phyloP scores from a whole-genome alignment of 2,113 vertebrate genomes.

The Bubo blakistoni region DNA sequence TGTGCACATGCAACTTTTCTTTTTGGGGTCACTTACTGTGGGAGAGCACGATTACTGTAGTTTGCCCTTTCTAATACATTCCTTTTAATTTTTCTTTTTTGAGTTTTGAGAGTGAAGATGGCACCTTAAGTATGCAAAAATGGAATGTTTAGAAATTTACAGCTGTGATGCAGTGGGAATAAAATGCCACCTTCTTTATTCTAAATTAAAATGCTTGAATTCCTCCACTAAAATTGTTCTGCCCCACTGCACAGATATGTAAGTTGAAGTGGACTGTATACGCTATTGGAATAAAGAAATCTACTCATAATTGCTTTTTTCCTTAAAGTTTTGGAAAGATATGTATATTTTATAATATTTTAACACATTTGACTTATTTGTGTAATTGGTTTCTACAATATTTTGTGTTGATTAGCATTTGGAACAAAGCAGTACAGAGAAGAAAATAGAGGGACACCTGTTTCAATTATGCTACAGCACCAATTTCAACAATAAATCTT shows the following conservation, averaged over 20 bases:
- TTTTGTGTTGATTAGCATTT: constrained; percentile 28
- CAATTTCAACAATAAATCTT: constrained; percentile 51
- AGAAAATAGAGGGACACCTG: constrained; percentile 50
- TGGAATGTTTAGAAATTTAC: background rate
- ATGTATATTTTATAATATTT: background rate
- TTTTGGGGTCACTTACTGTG: background rate
- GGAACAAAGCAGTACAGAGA: constrained; percentile 1
- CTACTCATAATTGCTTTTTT: background rate
- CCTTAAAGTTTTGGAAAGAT: background rate
- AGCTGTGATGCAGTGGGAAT: background rate
- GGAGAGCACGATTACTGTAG: background rate
- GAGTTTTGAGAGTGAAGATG: background rate
- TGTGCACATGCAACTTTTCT: background rate
- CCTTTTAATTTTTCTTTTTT: background rate
- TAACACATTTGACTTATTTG: background rate
- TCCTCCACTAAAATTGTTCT: background rate
- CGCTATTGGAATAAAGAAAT: background rate
- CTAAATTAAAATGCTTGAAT: background rate
- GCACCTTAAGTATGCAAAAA: background rate
- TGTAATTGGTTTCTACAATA: background rate
- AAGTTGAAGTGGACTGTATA: background rate
- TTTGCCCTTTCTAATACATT: background rate
- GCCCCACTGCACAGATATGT: background rate
- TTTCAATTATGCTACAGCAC: constrained; percentile 27
- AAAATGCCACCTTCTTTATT: background rate